Conservation (phyloP, 1,140 invertebrate genomes). For the Ips nitidus region DNA sequence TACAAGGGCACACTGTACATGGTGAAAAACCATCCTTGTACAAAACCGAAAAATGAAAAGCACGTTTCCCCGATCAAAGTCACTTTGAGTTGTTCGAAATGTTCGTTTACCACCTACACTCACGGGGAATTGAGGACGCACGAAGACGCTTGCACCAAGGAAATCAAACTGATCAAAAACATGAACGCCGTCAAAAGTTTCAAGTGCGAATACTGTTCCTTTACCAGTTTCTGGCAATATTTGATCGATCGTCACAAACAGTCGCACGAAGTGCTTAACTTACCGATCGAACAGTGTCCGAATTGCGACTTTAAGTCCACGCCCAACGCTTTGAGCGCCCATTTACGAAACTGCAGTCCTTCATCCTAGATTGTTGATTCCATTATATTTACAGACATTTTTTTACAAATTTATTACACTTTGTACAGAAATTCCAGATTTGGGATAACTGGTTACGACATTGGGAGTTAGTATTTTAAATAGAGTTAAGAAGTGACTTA, state of each 20-base stretch:
- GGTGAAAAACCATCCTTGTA: background rate
- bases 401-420: no score
- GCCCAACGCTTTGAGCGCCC: conserved; percentile 7
- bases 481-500: no score
- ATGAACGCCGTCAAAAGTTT: background rate
- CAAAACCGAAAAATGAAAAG: background rate
- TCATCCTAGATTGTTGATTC: no score
- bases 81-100: conserved; percentile 1
- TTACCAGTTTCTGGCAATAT: conserved; percentile 21
- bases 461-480: no score
- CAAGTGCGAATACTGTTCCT: conserved; percentile 20
- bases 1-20: background rate
- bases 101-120: conserved; percentile 9
- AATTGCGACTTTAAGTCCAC: conserved; percentile 16
- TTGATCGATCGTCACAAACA: conserved; percentile 15
- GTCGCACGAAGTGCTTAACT: conserved; percentile 10
- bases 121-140: background rate
- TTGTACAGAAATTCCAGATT: no score
- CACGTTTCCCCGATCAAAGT: background rate
- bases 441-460: no score
- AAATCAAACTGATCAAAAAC: background rate
- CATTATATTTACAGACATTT: no score
- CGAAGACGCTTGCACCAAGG: background rate
- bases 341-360: background rate
- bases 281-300: conserved; percentile 16